phyloP scores from a whole-genome alignment of 1,140 invertebrate genomes.

The Drosophila prosaltans region DNA sequence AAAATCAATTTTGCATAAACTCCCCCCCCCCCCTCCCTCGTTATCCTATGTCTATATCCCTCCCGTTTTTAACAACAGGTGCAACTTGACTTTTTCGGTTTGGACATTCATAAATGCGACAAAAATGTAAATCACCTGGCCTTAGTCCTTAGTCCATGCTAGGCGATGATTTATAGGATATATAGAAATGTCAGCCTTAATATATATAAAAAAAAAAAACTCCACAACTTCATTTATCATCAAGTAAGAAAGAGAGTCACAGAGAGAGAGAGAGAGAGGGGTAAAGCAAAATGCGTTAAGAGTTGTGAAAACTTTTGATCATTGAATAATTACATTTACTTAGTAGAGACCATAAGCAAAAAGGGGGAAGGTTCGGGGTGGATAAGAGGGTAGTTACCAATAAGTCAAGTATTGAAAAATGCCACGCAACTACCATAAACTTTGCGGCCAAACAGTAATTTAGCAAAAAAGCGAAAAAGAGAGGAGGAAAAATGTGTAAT shows the following conservation, averaged over 20 bases:
- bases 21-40: neutral
- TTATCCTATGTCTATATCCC: neutral
- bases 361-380: too few species aligned
- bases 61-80: conserved; percentile 52
- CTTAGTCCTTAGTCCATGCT: conserved; percentile 2
- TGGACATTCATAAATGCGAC: conserved; percentile 74
- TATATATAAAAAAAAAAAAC: conserved; percentile 47
- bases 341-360: conserved; percentile 8
- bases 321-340: conserved; percentile 80
- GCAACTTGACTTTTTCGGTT: conserved; percentile 49
- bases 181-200: conserved; percentile 72
- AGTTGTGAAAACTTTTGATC: conserved; percentile 59
- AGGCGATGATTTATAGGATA: conserved; percentile 71
- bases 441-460: conserved; percentile 76
- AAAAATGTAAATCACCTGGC: conserved; percentile 71
- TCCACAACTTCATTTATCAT: conserved; percentile 66
- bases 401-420: conserved; percentile 61
- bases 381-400: neutral
- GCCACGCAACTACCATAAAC: conserved; percentile 75
- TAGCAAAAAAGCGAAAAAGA: conserved; percentile 50
- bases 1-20: conserved; percentile 66
- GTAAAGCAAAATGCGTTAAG: conserved; percentile 47
- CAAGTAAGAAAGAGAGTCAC: conserved; percentile 8
- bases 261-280: neutral
- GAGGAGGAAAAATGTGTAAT: conserved; percentile 64